Evolutionary conservation across 1,140 invertebrate genomes (phyloP), one percentile per base, ranked within the genome.

Genomic region (Drosophila trapezifrons): DNA sequence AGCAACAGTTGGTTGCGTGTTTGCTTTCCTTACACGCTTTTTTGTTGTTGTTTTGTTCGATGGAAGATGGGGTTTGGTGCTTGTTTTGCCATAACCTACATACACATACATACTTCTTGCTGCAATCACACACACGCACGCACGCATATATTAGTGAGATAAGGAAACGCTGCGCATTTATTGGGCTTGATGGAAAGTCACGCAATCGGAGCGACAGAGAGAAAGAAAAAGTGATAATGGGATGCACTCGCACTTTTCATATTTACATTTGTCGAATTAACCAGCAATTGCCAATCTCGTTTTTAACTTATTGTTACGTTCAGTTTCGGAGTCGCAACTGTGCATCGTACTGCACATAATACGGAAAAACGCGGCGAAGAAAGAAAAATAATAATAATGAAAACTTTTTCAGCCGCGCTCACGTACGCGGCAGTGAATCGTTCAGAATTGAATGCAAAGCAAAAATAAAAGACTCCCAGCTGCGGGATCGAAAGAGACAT

Each of bases 111-210:
- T 13, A 60, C 79, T 83, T 83, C 70, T 81, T 67, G 70, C 80
- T 86, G 82, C 82, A 86, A 78, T 86, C 27, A 63, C 45, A 64
- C 43, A 42, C 45, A 62, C 43, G 52, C 66, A 69, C 52, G 47
- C 55, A 51, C 38, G 9, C 22, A 27, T 17, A 49, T 17, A 82
- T 64, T 62, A 47, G 42, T 51, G 81, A 62, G 83, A 86, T 89
- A 86, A 86, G 83, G 70, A 86, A 89, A 83, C 80, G 79, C 75
- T 89, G 83, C 84, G 83, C 84, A 86, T 86, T 83, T 79, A 74
- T 71, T 47, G 66, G 40, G 67, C 69, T 64, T 65, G 63, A 59
- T 58, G 70, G 29, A 67, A 75, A 78, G 79, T 85, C 82, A 85
- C 83, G 82, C 82, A 85, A 85, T 62, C 20, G n/a, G 15, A 40